These are phyloP conservation scores for Myxocyprinus asiaticus DNA, from an alignment of 2,113 vertebrate genomes.

Conservation along the genomic window DNA sequence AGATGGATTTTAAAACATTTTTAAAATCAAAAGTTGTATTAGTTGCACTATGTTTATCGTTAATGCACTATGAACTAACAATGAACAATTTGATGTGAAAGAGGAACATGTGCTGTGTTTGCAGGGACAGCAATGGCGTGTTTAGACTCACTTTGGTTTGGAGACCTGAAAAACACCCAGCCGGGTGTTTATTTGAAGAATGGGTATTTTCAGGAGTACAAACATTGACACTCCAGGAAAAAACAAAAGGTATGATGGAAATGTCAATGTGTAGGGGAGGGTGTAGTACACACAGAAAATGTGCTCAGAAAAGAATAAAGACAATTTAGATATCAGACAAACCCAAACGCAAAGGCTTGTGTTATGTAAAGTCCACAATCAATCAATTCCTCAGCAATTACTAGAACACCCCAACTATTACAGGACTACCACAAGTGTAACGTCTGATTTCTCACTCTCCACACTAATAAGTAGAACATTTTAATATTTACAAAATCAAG, in stretches of 20 bases:
- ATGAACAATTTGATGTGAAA: not conserved
- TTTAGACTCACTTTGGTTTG: not conserved
- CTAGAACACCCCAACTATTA: not conserved
- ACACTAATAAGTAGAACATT: no score
- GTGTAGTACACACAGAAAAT: not conserved
- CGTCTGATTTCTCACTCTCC: no score
- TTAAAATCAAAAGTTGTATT: no score
- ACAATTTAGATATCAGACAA: not conserved
- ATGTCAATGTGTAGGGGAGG: not conserved
- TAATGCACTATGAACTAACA: no score
- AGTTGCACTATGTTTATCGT: no score
- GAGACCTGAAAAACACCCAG: slow-evolving; percentile 11
- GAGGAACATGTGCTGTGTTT: not conserved
- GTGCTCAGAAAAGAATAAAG: not conserved
- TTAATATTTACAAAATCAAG: no score
- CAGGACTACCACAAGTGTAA: no score
- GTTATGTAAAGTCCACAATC: not conserved
- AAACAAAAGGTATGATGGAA: slow-evolving; percentile 19
- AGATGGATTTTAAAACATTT: no score
- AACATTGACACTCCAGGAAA: slow-evolving; percentile 20
- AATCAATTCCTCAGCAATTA: not conserved
- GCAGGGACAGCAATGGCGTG: not conserved
- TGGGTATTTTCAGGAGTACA: slow-evolving; percentile 14
- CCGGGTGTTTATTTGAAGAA: slow-evolving; percentile 7
- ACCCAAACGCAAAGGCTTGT: not conserved